Conservation (phyloP, 2,113 vertebrate species). For the Peucedramus taeniatus region DNA sequence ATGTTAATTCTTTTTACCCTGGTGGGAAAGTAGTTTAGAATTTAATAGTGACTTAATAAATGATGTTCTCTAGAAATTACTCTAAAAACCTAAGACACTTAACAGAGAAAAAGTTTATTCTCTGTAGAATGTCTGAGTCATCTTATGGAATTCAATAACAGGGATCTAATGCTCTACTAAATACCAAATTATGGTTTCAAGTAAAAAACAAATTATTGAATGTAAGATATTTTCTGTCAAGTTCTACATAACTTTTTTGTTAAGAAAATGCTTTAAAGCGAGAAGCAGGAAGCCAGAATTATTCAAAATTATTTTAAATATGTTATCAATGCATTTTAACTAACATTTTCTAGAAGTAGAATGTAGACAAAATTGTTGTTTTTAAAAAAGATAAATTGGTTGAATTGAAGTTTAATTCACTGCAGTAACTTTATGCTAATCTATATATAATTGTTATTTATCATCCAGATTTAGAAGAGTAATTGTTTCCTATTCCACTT, state of each 20-base stretch:
- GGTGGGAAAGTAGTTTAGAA: neutral
- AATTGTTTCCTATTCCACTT: neutral
- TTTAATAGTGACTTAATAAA: conserved; percentile 14
- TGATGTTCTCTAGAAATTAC: neutral
- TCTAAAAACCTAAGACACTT: neutral
- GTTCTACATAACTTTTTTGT: neutral
- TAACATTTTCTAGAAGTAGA: neutral
- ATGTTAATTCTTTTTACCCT: neutral
- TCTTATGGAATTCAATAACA: neutral
- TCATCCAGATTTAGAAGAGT: neutral
- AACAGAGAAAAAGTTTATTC: neutral
- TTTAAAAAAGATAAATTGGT: neutral
- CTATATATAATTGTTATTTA: neutral
- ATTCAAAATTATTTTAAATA: neutral
- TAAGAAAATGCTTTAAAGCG: neutral
- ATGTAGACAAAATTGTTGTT: neutral
- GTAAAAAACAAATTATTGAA: neutral
- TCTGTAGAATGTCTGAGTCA: neutral
- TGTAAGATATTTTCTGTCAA: neutral
- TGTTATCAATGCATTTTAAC: neutral
- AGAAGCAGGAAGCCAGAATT: neutral
- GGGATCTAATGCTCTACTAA: neutral
- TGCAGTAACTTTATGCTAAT: neutral
- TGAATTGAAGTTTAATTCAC: neutral
- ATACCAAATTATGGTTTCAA: neutral